Base-by-base conservation (phyloP, 2,888 invertebrate genomes). In the Venusia cambrica region DNA sequence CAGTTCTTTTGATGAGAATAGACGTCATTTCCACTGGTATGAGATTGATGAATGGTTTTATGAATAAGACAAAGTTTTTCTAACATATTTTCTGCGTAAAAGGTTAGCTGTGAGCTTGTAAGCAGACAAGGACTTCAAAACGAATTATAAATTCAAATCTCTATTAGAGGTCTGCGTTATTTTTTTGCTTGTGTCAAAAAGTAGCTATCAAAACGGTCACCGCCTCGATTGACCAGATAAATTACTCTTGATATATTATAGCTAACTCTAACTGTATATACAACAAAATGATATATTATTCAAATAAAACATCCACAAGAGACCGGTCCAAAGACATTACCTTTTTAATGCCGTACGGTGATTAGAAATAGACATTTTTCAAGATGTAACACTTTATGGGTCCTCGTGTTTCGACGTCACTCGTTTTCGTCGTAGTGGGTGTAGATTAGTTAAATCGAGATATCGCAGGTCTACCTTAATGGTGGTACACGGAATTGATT, bases 201-300 rank as follows among this genome's bases (percentile, higher is more conserved):
- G 31, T 35, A 42, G 17, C 35, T 25, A 17, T 30, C 68, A 64
- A 70, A 66, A 63, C 69, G 73, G 73, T 75, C 72, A 73, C 57
- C 69, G 68, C 62, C 54, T 43, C 48, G 46, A 45, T 54, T 73
- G 81, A 77, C 70, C 74, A 73, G 64, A 79, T 80, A 80, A 80
- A 84, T 80, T 72, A 77, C 62, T 44, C 47, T 73, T 71, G 74
- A 77, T 73, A 70, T 68, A 79, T 78, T 78, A 73, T 67, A 67
- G 20, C 13, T 38, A 33, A 39, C 24, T 73, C 70, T 76, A 75
- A 76, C 62, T 66, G 57, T 63, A 67, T 68, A 62, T 68, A 68
- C 53, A 63, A 62, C 65, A 66, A 67, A 71, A 75, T 78, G 78
- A 80, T 78, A 74, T 71, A 81, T 81, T 73, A 65, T 57, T 72